Conservation (phyloP, 2,888 invertebrate species). For the Muschampia plurimacula region DNA sequence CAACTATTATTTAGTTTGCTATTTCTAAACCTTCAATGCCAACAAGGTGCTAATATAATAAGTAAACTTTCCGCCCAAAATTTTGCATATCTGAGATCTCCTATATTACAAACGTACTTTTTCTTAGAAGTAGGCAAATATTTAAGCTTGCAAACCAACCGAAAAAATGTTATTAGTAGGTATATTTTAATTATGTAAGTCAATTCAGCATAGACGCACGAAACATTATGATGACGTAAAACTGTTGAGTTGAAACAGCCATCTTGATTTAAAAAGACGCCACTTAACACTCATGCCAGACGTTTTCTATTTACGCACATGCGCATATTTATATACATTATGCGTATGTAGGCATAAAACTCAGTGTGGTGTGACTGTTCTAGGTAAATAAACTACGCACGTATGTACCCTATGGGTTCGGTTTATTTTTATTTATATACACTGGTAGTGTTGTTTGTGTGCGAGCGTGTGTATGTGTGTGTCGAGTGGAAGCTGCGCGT, state of each 20-base stretch:
- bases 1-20: no score
- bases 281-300: constrained; percentile 3
- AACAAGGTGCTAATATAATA: no score
- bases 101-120: background rate
- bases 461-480: constrained; percentile 44
- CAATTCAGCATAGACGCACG: no score
- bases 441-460: constrained; percentile 25
- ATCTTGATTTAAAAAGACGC: constrained; percentile 6
- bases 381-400: background rate
- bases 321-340: background rate
- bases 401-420: background rate
- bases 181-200: no score
- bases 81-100: no score
- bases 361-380: background rate
- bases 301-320: constrained; percentile 4
- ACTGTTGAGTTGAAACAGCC: background rate
- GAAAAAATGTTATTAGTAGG: no score
- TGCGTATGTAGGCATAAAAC: background rate
- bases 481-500: constrained; percentile 83
- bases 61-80: no score
- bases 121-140: background rate
- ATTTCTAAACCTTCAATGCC: no score
- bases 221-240: background rate
- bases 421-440: background rate
- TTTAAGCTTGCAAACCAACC: no score